Conservation (phyloP, 1,140 invertebrate genomes). For the Antheraea mylitta region DNA sequence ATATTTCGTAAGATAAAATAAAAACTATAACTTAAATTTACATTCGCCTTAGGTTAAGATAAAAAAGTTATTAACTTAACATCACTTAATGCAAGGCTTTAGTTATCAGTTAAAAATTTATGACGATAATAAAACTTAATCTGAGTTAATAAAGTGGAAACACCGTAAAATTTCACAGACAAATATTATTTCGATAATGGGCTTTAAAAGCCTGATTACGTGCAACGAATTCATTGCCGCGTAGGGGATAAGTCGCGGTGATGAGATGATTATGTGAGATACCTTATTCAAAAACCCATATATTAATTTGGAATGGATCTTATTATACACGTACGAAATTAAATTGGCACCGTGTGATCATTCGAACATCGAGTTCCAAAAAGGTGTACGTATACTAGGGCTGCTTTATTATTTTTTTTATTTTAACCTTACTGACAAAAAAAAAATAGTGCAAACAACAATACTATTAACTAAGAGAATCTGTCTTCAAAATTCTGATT, state of each 20-base stretch:
- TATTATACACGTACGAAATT: constrained; percentile 4
- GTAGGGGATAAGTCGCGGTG: neutral
- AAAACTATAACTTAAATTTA: neutral
- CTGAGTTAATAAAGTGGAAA: neutral
- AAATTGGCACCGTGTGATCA: constrained; percentile 1
- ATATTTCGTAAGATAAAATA: neutral
- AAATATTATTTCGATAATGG: constrained; percentile 3
- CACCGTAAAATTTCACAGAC: neutral
- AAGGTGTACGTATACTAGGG: neutral
- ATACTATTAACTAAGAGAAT: too few relatives aligned
- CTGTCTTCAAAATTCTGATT: too few relatives aligned
- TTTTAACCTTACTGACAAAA: too few relatives aligned
- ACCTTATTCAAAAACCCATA: neutral
- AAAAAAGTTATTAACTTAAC: neutral
- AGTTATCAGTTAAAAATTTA: constrained; percentile 5
- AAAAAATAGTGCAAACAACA: too few relatives aligned
- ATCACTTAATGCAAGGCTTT: neutral
- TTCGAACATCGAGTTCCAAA: neutral
- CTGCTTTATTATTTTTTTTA: neutral
- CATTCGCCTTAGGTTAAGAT: neutral
- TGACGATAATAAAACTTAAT: constrained; percentile 5
- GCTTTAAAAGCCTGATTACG: neutral
- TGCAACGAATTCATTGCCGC: neutral
- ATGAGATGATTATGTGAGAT: neutral
- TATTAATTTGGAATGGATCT: neutral